Percentiles rank a stretch among this genome's conserved stretches.
phyloP scores from a whole-genome alignment of 2,113 vertebrate species.

The Engystomops pustulosus region DNA sequence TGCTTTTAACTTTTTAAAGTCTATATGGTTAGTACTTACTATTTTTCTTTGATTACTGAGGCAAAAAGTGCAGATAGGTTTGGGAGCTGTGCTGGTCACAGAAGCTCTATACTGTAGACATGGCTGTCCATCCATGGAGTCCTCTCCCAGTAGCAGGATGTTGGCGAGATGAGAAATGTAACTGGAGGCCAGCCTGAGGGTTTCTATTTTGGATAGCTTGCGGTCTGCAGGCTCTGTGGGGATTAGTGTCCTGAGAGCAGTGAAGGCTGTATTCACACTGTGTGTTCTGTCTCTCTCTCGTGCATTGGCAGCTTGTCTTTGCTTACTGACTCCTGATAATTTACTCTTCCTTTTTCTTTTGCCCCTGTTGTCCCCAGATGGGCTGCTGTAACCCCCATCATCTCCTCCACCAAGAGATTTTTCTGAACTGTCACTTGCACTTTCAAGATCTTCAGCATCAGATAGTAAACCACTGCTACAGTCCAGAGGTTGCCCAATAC shows the following conservation, averaged over 20 bases:
- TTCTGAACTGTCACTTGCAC: constrained; percentile 73
- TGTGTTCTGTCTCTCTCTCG: constrained; percentile 87
- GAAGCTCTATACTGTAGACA: constrained; percentile 75
- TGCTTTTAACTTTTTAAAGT: background rate
- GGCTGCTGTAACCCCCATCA: constrained; percentile 40
- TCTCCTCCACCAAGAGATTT: constrained; percentile 70
- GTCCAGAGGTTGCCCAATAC: constrained; percentile 65
- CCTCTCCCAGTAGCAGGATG: constrained; percentile 78
- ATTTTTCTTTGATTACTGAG: constrained; percentile 84
- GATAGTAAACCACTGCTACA: constrained; percentile 65
- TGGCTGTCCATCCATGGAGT: constrained; percentile 75
- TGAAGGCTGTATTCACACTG: constrained; percentile 88
- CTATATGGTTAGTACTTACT: constrained; percentile 71
- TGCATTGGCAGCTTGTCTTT: constrained; percentile 87
- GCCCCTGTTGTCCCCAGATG: constrained; percentile 59
- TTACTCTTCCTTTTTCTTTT: constrained; percentile 64
- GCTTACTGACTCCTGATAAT: constrained; percentile 71
- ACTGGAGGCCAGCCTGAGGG: constrained; percentile 86
- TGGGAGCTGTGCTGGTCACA: constrained; percentile 70
- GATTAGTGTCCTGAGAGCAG: constrained; percentile 84
- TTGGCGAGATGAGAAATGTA: constrained; percentile 91
- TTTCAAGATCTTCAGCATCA: constrained; percentile 75
- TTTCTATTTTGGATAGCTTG: constrained; percentile 90
- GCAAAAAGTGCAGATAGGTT: constrained; percentile 91
- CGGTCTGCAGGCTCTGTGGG: constrained; percentile 85